Percentiles rank a stretch among this genome's conserved stretches.
Evolutionary conservation across 2,797 vertebrate genomes (phyloP).

Genomic region (Scolopax rusticola): DNA sequence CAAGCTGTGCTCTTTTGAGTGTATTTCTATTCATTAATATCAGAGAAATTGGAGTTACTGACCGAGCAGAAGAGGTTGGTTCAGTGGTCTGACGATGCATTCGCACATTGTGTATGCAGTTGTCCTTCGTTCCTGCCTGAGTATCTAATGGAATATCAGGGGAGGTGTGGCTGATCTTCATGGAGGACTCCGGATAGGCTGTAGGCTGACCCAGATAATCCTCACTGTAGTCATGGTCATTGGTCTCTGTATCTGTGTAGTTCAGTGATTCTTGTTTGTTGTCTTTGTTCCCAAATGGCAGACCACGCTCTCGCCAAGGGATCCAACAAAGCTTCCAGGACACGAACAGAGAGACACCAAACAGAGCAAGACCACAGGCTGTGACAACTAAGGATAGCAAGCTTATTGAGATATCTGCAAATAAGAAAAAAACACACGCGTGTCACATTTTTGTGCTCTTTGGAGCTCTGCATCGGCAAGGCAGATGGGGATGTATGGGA

Average conservation of each 20-base stretch:
- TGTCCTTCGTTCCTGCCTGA: conserved; percentile 84
- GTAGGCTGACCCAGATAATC: conserved; percentile 89
- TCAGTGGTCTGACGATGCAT: conserved; percentile 94
- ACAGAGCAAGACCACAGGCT: conserved; percentile 94
- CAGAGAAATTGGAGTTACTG: conserved; percentile 60
- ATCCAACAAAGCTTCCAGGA: conserved; percentile 99
- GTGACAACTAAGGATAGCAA: conserved; percentile 95
- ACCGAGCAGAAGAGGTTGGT: conserved; percentile 87
- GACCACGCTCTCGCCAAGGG: conserved; percentile 94
- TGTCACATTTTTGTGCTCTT: not conserved
- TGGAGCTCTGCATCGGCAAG: not conserved
- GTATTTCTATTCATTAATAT: not conserved
- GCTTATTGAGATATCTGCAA: conserved; percentile 95
- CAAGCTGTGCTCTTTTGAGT: not conserved
- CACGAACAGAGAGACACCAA: conserved; percentile 96
- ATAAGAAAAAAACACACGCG: conserved; percentile 50
- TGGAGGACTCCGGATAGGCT: conserved; percentile 90
- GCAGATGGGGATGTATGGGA: no score
- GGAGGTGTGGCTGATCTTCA: conserved; percentile 99
- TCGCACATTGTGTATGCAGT: conserved; percentile 86
- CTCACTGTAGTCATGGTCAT: conserved; percentile 91
- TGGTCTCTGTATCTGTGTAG: conserved; percentile 90
- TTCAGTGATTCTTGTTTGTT: conserved; percentile 88
- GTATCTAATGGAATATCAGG: conserved; percentile 93
- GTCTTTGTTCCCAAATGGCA: conserved; percentile 89